These are phyloP conservation scores for Pollenia angustigena DNA, from an alignment of 2,888 invertebrate genomes.

Conservation along the genomic window DNA sequence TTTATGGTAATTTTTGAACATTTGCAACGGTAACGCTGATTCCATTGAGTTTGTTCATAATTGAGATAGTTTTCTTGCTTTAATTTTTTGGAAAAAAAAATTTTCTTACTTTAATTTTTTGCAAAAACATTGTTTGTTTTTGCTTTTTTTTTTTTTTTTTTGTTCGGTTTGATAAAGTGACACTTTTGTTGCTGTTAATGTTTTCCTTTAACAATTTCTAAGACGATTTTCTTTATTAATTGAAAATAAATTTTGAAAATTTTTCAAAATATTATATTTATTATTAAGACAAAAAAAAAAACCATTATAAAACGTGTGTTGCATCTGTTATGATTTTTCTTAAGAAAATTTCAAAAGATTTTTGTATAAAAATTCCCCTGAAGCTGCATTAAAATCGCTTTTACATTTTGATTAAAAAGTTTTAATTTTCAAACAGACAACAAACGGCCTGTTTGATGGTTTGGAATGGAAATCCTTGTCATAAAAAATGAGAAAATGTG, in stretches of 20 bases:
- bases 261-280: constrained; percentile 45
- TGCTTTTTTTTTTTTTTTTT: too few relatives aligned
- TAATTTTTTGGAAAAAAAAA: too few relatives aligned
- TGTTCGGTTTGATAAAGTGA: too few relatives aligned
- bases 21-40: too few relatives aligned
- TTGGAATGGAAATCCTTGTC: constrained; percentile 47
- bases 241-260: too few relatives aligned
- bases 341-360: constrained; percentile 9
- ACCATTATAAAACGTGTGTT: constrained; percentile 19
- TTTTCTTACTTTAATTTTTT: too few relatives aligned
- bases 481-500: constrained; percentile 30
- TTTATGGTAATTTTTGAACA: too few relatives aligned
- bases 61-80: too few relatives aligned
- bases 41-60: too few relatives aligned
- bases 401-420: constrained; percentile 38
- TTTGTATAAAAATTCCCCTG: constrained; percentile 28
- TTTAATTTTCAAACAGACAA: constrained; percentile 13
- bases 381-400: constrained; percentile 9
- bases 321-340: constrained; percentile 8
- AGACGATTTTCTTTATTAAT: too few relatives aligned
- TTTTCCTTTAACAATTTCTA: constrained; percentile 24
- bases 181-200: background rate
- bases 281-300: constrained; percentile 29
- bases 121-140: too few relatives aligned
- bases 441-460: background rate